Base-by-base conservation (phyloP, 2,113 vertebrate species). In the Dicaeum eximium region DNA sequence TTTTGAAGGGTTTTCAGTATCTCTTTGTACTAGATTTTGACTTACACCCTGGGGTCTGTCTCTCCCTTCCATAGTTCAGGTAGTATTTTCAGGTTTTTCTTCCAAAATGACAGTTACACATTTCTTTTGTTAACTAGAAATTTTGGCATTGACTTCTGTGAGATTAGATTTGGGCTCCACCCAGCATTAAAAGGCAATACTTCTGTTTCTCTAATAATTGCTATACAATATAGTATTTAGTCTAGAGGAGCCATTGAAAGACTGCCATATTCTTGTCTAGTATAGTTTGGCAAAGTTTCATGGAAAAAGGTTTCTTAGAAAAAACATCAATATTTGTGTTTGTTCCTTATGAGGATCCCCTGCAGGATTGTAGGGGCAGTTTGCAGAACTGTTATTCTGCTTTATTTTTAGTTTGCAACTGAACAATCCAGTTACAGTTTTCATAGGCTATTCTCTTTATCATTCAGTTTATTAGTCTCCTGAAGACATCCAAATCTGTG, bases 381-480 rank as follows among this genome's bases (percentile, higher is more conserved):
- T 48, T 66, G 23, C 25, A 22, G 58, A 77, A 38, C 6, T 64
- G 17, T 62, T 88, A 11, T 37, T 77, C 5, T 64, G 33, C 19
- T 72, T 83, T 88, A 11, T 33, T 80, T 95, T 50, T 71, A 2
- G 40, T 86, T 92, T 42, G 53, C 82, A 80, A 51, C 40, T 84
- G 45, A 80, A 38, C 15, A 37, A 44, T 90, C 50, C 24, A 48
- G 22, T 95, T 95, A 73, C 5, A 25, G 6, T 48, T 28, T 87
- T 91, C 30, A 78, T 45, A 25, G 45, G 23, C 19, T 81, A 60
- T 92, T 92, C 24, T 56, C 37, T 90, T 60, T 80, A 58, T 78
- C 45, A 11, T 95, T 79, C 90, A 99, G 98, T 98, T 99, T 93
- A 98, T 97, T 92, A 97, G 80, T 91, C 97, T 99, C 28, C 90